A percentile compares a stretch with the other conserved stretches of the same genome.
phyloP scores from a whole-genome alignment of 2,113 vertebrate genomes.

The Gracilinanus agilis region DNA sequence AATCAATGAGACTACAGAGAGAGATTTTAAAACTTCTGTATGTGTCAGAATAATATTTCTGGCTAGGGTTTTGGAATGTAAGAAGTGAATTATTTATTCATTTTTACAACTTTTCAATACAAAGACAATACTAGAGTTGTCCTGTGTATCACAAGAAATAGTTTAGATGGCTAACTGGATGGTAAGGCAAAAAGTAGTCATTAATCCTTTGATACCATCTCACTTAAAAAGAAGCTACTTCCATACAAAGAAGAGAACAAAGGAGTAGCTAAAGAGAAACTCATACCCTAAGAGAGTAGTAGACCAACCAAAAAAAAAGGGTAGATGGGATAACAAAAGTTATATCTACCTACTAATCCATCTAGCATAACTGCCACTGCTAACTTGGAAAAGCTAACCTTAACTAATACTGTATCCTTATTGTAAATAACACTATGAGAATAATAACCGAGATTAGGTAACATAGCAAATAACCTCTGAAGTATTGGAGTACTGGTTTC shows the following conservation, averaged over 20 bases:
- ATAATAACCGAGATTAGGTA: too few species aligned
- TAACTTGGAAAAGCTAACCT: too few species aligned
- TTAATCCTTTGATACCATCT: background rate
- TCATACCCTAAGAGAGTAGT: background rate
- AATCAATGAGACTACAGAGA: background rate
- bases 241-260: background rate
- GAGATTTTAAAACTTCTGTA: background rate
- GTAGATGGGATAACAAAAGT: too few species aligned
- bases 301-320: background rate
- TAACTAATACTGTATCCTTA: too few species aligned
- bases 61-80: background rate
- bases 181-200: background rate
- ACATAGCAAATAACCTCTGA: too few species aligned
- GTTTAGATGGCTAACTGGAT: background rate
- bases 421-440: too few species aligned
- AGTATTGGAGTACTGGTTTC: too few species aligned
- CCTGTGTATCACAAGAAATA: background rate
- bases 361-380: too few species aligned
- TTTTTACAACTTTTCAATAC: background rate
- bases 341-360: too few species aligned
- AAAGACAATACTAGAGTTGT: background rate
- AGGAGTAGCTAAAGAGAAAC: background rate
- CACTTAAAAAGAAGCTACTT: background rate
- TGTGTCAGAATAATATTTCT: background rate
- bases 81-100: background rate